These are phyloP conservation scores for Phenacoccus solenopsis DNA, from an alignment of 1,140 invertebrate species.

Conservation along the genomic window DNA sequence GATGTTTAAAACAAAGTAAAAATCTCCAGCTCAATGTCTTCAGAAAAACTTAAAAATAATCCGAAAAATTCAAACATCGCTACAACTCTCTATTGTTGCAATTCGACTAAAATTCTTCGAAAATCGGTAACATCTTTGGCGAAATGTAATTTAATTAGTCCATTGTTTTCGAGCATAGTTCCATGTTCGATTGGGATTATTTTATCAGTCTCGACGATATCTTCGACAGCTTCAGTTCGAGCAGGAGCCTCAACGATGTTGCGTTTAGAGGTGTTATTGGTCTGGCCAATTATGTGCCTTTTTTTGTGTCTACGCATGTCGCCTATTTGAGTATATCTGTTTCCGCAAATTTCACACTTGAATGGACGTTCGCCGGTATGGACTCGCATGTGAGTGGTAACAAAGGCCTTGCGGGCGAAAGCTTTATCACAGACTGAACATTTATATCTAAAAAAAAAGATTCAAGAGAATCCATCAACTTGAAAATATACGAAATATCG, in stretches of 20 bases:
- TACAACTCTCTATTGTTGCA: not conserved
- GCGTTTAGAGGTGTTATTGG: too few species aligned
- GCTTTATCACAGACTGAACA: not conserved
- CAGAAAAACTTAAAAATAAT: too few species aligned
- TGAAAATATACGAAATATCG: too few species aligned
- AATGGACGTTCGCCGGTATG: slow-evolving; percentile 12
- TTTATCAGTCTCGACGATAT: not conserved
- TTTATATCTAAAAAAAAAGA: not conserved
- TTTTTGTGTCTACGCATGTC: not conserved
- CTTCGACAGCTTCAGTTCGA: not conserved
- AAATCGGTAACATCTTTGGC: not conserved
- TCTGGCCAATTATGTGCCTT: not conserved
- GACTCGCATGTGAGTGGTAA: not conserved
- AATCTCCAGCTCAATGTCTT: too few species aligned
- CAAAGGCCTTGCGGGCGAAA: not conserved
- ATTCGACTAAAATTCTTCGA: not conserved
- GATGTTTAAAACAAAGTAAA: too few species aligned
- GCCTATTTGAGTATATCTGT: not conserved
- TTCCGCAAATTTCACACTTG: not conserved
- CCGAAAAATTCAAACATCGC: too few species aligned
- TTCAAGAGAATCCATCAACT: not conserved
- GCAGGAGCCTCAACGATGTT: not conserved
- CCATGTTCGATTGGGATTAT: not conserved
- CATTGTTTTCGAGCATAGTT: not conserved
- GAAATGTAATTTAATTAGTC: not conserved